Evolutionary conservation across 2,113 vertebrate species (phyloP).

Genomic region (Hypomesus transpacificus): DNA sequence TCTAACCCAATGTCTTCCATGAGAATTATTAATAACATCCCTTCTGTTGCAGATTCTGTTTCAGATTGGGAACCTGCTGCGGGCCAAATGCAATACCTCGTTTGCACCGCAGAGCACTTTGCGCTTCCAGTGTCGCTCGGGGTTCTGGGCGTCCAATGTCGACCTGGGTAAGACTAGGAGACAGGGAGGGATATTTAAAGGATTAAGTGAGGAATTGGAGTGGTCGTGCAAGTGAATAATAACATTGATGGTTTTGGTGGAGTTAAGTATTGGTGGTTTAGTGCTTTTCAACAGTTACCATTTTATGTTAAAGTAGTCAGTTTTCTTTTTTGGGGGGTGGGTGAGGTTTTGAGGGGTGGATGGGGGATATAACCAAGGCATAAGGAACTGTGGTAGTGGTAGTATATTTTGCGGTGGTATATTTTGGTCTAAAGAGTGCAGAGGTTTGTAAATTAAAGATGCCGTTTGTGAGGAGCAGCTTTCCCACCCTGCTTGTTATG

Average conservation of each 20-base stretch:
- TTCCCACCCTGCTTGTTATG: neutral
- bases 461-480: neutral
- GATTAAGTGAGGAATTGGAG: no score
- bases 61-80: constrained; percentile 71
- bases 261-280: no score
- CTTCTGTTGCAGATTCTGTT: constrained; percentile 66
- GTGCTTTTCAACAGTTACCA: no score
- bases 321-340: no score
- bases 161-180: constrained; percentile 62
- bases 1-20: constrained; percentile 1
- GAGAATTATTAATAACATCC: constrained; percentile 41
- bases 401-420: neutral
- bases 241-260: no score
- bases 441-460: constrained; percentile 1
- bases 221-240: no score
- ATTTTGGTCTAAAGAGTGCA: neutral
- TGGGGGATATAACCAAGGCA: no score
- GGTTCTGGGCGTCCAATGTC: constrained; percentile 69
- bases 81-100: constrained; percentile 65
- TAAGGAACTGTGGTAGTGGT: no score
- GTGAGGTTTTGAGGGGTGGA: no score
- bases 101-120: constrained; percentile 64
- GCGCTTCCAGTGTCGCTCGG: constrained; percentile 67
- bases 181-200: neutral
- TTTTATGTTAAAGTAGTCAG: no score